phyloP scores from a whole-genome alignment of 1,140 invertebrate genomes.

The Eupeodes corollae region DNA sequence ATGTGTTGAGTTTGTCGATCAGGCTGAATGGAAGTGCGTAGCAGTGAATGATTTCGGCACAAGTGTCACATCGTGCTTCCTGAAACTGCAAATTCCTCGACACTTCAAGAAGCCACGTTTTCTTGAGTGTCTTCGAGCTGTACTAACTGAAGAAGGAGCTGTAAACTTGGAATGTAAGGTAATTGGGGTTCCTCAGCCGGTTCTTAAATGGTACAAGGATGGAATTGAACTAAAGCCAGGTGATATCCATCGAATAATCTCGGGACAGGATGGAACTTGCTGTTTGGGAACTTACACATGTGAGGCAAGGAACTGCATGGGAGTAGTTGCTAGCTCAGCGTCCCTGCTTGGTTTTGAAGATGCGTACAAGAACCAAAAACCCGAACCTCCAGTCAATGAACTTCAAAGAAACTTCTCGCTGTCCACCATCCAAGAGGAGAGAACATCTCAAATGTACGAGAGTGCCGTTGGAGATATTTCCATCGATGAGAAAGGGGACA shows the following conservation, averaged over 20 bases:
- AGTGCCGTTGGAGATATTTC: constrained; percentile 65
- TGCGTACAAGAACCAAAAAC: constrained; percentile 42
- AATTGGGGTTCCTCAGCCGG: constrained; percentile 79
- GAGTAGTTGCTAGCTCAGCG: constrained; percentile 74
- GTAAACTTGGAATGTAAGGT: constrained; percentile 89
- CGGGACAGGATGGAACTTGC: constrained; percentile 77
- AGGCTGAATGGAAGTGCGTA: constrained; percentile 84
- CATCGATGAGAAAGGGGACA: constrained; percentile 66
- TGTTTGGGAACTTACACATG: constrained; percentile 88
- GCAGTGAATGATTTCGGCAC: constrained; percentile 79
- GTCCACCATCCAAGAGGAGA: constrained; percentile 81
- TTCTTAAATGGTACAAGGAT: constrained; percentile 85
- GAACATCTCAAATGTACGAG: constrained; percentile 77
- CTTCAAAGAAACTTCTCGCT: constrained; percentile 66
- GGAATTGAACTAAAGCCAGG: constrained; percentile 77
- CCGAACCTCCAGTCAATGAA: constrained; percentile 37
- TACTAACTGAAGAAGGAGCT: constrained; percentile 74
- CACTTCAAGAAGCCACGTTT: constrained; percentile 83
- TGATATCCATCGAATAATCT: constrained; percentile 82
- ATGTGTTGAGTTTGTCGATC: constrained; percentile 65
- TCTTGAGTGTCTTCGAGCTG: constrained; percentile 69
- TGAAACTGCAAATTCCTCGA: constrained; percentile 72
- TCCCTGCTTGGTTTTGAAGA: constrained; percentile 80
- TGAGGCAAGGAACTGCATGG: constrained; percentile 87
- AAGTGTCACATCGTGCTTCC: constrained; percentile 72